A percentile compares a stretch with the other conserved stretches of the same genome.
phyloP scores from a whole-genome alignment of 1,140 invertebrate species.

The Saccostrea glomerata region DNA sequence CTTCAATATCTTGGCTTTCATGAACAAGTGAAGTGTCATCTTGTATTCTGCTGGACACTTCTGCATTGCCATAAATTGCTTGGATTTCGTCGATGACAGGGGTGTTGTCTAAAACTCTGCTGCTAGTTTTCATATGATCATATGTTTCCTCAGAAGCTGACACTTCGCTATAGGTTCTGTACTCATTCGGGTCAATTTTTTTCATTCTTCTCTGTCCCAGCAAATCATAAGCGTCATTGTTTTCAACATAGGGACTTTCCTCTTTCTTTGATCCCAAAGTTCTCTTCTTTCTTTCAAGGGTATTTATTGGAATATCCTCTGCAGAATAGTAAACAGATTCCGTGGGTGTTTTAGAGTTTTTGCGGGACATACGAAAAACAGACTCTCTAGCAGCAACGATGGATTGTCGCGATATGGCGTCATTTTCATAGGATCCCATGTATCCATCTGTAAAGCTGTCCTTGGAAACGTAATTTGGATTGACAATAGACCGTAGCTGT shows the following conservation, averaged over 20 bases:
- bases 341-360: neutral
- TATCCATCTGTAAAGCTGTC: neutral
- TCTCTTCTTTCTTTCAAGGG: neutral
- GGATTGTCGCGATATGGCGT: constrained; percentile 4
- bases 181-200: neutral
- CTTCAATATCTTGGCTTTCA: neutral
- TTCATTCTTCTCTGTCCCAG: neutral
- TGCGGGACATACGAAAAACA: neutral
- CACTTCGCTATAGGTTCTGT: neutral
- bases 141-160: neutral
- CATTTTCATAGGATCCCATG: neutral
- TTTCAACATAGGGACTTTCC: neutral
- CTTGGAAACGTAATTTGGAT: constrained; percentile 29
- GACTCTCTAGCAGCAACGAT: constrained; percentile 2
- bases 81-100: neutral
- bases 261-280: neutral
- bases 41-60: neutral
- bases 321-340: neutral
- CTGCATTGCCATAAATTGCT: neutral
- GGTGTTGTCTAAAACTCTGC: neutral
- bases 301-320: neutral
- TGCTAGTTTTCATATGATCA: neutral
- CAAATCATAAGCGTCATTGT: neutral
- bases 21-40: neutral
- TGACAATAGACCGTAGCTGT: neutral